Base-by-base conservation (phyloP, 2,113 vertebrate genomes). In the Notothenia coriiceps region DNA sequence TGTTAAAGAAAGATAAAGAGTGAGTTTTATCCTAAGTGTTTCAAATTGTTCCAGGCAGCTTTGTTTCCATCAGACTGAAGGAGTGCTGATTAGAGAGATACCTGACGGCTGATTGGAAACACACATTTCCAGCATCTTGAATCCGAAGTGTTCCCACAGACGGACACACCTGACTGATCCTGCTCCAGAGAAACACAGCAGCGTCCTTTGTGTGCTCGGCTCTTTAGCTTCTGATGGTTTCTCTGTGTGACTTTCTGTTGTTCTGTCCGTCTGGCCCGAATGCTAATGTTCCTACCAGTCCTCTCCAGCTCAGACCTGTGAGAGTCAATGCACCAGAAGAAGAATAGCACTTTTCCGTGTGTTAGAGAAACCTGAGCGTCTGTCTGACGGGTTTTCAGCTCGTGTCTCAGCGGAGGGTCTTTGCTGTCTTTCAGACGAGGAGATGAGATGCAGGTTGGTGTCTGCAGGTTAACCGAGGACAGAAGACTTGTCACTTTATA, bases 271-370 rank as follows among this genome's bases (percentile, higher is more conserved):
- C 85, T 76, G 85, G 77, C 69, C 66, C 13, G 2, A 11, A 80
- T 57, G 74, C 74, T 84, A 87, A 87, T 84, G 69, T 56, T 74
- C 85, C 77, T 66, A 43, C 77, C 74, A 50, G 73, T 2, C 55
- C 70, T 59, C 46, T 43, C 10, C 1, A 6, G 2, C 71, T 74
- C 61, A 29, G 59, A 78, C 61, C 69, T 56, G 51, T 79, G 72
- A 20, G 69, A 80, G 50, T 61, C 70, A 80, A 70, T 55, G 72
- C 35, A 35, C 5, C 10, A 6, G n/a, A 25, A 50, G 17, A 46
- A 83, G 81, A 84, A 77, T 20, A 17, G 73, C 0, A 1, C 73
- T 80, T 77, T 6, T 11, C 4, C 59, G 15, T 5, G 4, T 64
- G 15, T 5, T 64, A 15, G 74, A 20, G 5, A 35, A 35, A 71